Evolutionary conservation across 2,113 vertebrate genomes (phyloP), one percentile per base, ranked within the genome.

Genomic region (Gavia stellata): DNA sequence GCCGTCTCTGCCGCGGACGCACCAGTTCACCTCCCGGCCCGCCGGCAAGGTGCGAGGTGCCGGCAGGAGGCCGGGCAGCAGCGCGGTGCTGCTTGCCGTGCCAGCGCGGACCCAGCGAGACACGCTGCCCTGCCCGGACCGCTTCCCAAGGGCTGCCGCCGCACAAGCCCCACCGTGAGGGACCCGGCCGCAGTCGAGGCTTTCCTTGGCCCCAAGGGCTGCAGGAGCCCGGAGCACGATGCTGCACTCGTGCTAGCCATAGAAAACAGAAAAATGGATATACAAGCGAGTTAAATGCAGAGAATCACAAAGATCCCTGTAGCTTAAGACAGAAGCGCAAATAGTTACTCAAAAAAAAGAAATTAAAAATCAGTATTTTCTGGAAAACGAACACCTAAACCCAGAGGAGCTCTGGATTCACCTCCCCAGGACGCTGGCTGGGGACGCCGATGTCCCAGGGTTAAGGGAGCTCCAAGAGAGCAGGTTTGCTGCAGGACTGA

Each of bases 81-180:
- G 20, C 34, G 3, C 2, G 19, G 26, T 9, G 38, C 75, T 14
- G 24, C 71, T 44, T 0, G 7, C 4, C 58, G 38, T 13, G 71
- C 71, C 33, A 7, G 16, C 18, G 2, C 11, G 0, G 38, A 71
- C 36, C 21, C 31, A 12, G 1, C 4, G 1, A 33, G 40, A 10
- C 26, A 4, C 0, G 2, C 14, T 33, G 33, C 90, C 5, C 0
- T 1, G 19, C 45, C 42, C 5, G 3, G 19, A 28, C 6, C 4
- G 2, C 31, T 5, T 19, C 63, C 93, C 28, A 3, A 13, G 23
- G 1, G 34, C 29, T 71, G 33, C 44, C 3, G 2, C 26, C 4
- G 0, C 72, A 21, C 21, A 8, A 5, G 6, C 14, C 33, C 56
- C 71, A 3, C 17, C 24, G 1, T 0, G 6, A 20, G 36, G 55